Conservation (phyloP, 2,797 vertebrate species). For the Gallinago nigripennis region DNA sequence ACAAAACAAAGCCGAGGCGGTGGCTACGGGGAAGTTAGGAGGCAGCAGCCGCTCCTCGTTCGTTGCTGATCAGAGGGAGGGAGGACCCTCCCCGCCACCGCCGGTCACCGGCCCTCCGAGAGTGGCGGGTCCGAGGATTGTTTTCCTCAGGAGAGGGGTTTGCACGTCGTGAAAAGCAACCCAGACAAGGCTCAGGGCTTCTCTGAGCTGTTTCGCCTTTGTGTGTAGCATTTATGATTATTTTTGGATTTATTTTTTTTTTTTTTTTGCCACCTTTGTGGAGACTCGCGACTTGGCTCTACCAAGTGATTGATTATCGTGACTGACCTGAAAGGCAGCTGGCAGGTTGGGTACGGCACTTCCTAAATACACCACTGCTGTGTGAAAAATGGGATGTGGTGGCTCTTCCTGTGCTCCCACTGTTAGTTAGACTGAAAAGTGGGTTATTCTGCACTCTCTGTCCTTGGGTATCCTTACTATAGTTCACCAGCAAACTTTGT, state of each 20-base stretch:
- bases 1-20: no score
- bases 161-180: no score
- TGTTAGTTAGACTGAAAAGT: not conserved
- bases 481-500: not conserved
- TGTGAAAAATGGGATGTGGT: not conserved
- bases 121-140: not conserved
- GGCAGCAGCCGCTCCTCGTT: not conserved
- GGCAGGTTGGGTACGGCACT: not conserved
- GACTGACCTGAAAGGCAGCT: not conserved
- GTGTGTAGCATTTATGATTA: not conserved
- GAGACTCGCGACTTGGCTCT: not conserved
- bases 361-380: fast-evolving
- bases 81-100: fast-evolving
- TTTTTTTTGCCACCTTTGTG: not conserved
- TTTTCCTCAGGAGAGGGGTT: not conserved
- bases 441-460: not conserved
- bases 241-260: not conserved
- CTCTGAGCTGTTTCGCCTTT: not conserved
- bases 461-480: not conserved
- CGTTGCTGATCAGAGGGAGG: no score
- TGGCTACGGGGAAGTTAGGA: fast-evolving
- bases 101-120: not conserved
- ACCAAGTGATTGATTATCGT: fast-evolving
- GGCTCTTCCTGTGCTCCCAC: fast-evolving
- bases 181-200: not conserved